Base-by-base conservation (phyloP, 2,888 invertebrate genomes). In the Megalurothrips usitatus region DNA sequence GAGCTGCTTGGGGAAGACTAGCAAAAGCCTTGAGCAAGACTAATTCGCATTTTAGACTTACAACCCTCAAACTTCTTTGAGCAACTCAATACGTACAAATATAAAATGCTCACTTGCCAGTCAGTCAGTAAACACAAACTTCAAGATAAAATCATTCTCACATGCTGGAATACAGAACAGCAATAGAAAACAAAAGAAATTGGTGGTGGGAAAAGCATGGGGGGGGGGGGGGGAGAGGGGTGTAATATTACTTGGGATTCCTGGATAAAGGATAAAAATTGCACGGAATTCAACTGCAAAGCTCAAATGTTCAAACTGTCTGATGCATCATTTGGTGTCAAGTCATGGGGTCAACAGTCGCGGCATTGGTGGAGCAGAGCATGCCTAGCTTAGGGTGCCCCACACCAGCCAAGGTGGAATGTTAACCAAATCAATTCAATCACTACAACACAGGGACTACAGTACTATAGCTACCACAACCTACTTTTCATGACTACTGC, bases 381-480 rank as follows among this genome's bases (percentile, higher is more conserved):
- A 10, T 19, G 17, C 19, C 19, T 26, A 26, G 68, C 26, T 12
- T 8, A n/a, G 9, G 10, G 23, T 17, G 26, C 68, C 68, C 68
- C 26, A 75, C 68, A 75, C 68, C 68, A 75, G 26, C 68, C 68
- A 75, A 75, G 68, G 26, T 75, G 68, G 68, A 75, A 75, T 75
- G 68, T 75, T 75, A 75, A 75, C 68, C 68, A 26, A 75, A 23
- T 75, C 68, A 75, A 75, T 75, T 23, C 68, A 75, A 75, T 23
- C 23, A 75, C 68, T 75, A 75, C 68, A 75, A 75, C 68, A 75
- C 68, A 75, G 68, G 68, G 68, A 68, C 68, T 75, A 75, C 68
- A 75, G 23, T 75, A 75, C 17, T 23, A 75, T 26, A 26, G 68
- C 68, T 75, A 75, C 68, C 68, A 75, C 68, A 75, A 75, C 68